Percentiles rank a stretch among this genome's conserved stretches.
Conservation (phyloP, 2,888 invertebrate species). For the Sphaerophoria rueppellii region DNA sequence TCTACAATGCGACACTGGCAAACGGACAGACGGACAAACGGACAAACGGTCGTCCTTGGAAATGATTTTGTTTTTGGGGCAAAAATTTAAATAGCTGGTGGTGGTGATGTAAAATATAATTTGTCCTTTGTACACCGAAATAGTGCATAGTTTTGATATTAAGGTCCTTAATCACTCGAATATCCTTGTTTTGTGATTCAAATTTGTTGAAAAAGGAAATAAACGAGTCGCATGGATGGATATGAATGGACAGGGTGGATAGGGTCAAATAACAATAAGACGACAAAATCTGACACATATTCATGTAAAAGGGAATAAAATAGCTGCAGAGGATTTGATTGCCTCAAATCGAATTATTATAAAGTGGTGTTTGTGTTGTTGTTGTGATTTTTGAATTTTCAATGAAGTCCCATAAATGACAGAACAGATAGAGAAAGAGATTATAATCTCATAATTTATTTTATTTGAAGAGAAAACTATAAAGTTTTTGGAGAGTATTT, state of each 20-base stretch:
- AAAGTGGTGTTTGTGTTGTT: slow-evolving; percentile 33
- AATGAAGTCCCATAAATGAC: slow-evolving; percentile 45
- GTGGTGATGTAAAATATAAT: slow-evolving; percentile 68
- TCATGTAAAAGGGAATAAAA: neutral
- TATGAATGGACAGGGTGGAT: slow-evolving; percentile 13
- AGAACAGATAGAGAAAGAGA: neutral
- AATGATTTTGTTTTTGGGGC: slow-evolving; percentile 61
- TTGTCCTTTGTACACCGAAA: slow-evolving; percentile 64
- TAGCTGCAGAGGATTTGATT: slow-evolving; percentile 58
- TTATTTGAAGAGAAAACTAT: slow-evolving; percentile 41
- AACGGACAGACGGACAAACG: too few species aligned
- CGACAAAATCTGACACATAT: slow-evolving; percentile 58
- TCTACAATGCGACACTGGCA: neutral
- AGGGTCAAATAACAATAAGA: slow-evolving; percentile 34
- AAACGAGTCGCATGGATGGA: slow-evolving; percentile 1
- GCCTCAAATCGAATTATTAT: slow-evolving; percentile 69
- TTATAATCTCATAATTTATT: slow-evolving; percentile 25
- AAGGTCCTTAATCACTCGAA: slow-evolving; percentile 65
- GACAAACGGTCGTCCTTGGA: slow-evolving; percentile 51
- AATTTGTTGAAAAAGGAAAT: slow-evolving; percentile 38
- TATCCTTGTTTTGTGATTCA: slow-evolving; percentile 43
- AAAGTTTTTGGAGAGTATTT: slow-evolving; percentile 30
- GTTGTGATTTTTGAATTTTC: slow-evolving; percentile 47
- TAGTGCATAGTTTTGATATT: slow-evolving; percentile 68
- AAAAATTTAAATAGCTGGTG: slow-evolving; percentile 69